These are phyloP conservation scores for Lonchura striata DNA, from an alignment of 2,113 vertebrate genomes.

Conservation along the genomic window DNA sequence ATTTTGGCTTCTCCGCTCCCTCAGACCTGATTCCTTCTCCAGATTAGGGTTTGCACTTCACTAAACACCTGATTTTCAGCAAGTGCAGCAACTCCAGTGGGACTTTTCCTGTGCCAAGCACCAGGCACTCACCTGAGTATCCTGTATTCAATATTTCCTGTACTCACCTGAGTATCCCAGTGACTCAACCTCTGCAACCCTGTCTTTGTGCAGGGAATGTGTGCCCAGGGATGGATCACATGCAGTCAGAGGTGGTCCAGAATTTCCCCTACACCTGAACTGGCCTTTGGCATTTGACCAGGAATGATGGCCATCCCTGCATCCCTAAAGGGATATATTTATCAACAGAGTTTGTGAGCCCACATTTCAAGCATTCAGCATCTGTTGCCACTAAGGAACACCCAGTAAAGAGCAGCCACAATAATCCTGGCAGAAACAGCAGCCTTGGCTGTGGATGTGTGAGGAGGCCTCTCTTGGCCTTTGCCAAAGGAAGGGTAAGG, in stretches of 20 bases:
- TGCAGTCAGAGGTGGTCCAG: neutral
- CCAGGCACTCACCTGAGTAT: neutral
- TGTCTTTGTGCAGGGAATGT: neutral
- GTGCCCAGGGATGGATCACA: neutral
- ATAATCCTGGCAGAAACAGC: neutral
- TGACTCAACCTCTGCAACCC: neutral
- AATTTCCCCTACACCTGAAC: neutral
- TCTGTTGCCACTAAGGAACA: neutral
- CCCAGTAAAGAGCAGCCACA: neutral
- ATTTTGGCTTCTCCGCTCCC: neutral
- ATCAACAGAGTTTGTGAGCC: neutral
- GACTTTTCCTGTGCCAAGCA: neutral
- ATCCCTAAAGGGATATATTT: neutral
- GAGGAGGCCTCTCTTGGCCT: neutral
- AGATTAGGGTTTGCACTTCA: neutral
- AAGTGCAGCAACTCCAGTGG: neutral
- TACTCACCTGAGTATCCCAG: too few relatives aligned
- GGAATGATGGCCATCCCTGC: neutral
- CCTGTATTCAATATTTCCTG: too few relatives aligned
- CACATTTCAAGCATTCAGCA: neutral
- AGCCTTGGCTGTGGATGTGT: neutral
- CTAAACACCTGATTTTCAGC: neutral
- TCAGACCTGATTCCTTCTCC: neutral
- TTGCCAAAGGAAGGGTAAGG: neutral
- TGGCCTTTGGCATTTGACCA: neutral